Base-by-base conservation (phyloP, 2,888 invertebrate species). In the Bimastos eiseni region DNA sequence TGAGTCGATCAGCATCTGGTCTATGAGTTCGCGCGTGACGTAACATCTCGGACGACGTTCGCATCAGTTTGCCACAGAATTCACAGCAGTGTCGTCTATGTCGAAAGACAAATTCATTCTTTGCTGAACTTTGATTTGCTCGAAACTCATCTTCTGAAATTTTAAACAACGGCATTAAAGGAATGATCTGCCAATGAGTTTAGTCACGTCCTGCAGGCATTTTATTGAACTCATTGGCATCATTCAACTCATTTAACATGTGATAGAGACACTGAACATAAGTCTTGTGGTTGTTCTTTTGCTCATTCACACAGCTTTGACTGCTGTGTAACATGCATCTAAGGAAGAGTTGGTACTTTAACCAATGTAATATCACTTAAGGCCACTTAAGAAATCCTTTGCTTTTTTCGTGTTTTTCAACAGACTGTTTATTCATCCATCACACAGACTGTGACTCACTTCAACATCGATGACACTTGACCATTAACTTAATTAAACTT, bases 21-120 rank as follows among this genome's bases (percentile, higher is more conserved):
- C 70, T 30, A 70, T 70, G 70, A 1, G 30, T n/a, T 1, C 70
- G 70, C 13, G n/a, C n/a, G 70, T 70, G 70, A n/a, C 70, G 70
- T n/a, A 70, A 8, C 70, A 70, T 70, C 70, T 70, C 70, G 70
- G 70, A 70, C n/a, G 70, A 70, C 8, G 70, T n/a, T n/a, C 70
- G 70, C 70, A 70, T 70, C 70, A 70, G 70, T 70, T 70, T 70
- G 70, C 70, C 70, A 70, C 70, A 70, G 70, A 70, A 70, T 70
- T 70, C 70, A 8, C 70, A 70, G 70, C 70, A 70, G 70, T 70
- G 70, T 11, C 11, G 70, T n/a, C 70, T 70, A 8, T n/a, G 70
- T 70, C n/a, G 70, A 70, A 70, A 70, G 6, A 70, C 70, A 70
- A 30, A 8, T 70, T 70, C 70, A 70, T 8, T 70, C n/a, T 70